phyloP scores from a whole-genome alignment of 1,140 invertebrate genomes.

The Ceratoteleas bidentatus region DNA sequence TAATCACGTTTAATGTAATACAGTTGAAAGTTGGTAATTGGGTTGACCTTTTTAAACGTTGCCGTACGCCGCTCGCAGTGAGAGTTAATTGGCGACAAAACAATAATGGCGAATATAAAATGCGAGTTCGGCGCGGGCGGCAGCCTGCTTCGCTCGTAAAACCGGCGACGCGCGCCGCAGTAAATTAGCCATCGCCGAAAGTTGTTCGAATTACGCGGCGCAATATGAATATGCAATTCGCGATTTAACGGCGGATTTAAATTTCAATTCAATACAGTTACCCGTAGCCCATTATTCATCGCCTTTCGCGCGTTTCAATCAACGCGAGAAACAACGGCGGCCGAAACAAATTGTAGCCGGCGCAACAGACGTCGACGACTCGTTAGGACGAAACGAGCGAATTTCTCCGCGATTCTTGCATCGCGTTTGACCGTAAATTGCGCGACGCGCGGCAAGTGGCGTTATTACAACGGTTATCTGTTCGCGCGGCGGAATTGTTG shows the following conservation, averaged over 20 bases:
- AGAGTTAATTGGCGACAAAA: not conserved
- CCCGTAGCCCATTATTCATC: not conserved
- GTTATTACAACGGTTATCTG: slow-evolving; percentile 28
- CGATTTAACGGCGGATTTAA: not conserved
- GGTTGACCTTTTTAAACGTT: not conserved
- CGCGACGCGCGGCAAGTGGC: slow-evolving; percentile 8
- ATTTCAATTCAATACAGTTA: not conserved
- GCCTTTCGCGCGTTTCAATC: not conserved
- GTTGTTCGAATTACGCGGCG: not conserved
- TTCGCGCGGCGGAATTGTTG: slow-evolving; percentile 17
- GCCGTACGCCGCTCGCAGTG: not conserved
- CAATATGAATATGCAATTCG: not conserved
- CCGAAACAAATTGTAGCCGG: not conserved
- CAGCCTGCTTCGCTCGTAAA: not conserved
- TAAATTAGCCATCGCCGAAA: not conserved
- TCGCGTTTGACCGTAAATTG: slow-evolving; percentile 17
- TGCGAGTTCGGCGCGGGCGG: not conserved
- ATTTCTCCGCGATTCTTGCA: slow-evolving; percentile 5
- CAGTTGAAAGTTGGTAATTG: not conserved
- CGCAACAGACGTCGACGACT: not conserved
- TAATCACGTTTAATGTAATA: not conserved
- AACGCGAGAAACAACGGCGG: no score
- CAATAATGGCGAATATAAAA: not conserved
- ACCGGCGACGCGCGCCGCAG: not conserved
- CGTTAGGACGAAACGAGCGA: not conserved